Base-by-base conservation (phyloP, 2,888 invertebrate species). In the Gymnoscelis rufifasciata region DNA sequence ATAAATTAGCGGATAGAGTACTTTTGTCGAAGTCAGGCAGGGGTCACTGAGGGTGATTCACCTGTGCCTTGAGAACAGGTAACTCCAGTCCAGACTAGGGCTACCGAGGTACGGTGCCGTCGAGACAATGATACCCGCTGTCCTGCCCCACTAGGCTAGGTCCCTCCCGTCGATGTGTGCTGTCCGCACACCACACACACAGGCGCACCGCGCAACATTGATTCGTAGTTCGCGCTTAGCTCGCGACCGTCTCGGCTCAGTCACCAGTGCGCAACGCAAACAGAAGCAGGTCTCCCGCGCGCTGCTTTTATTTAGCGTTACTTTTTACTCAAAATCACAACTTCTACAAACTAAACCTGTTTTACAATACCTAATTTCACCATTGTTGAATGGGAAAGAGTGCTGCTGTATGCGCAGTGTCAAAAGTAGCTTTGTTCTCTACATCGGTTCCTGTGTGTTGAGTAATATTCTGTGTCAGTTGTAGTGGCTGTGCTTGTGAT, bases 241-340 rank as follows among this genome's bases (percentile, higher is more conserved):
- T 62, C 62, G 62, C 69, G 58, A 71, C 71, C 76, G 71, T 68
- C 71, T 74, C 66, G 52, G 38, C 72, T 78, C 88, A 84, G 88
- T 87, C 86, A 84, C 78, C 69, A 83, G 80, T 83, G 87, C 87
- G 87, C 87, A 87, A 80, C 87, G 86, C 83, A 62, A 70, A 68
- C 71, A 70, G 75, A 72, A 68, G 68, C 83, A 79, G 83, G 83
- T 84, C 82, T 71, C 68, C 57, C 51, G 61, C 62, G 69, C 55
- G 60, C 63, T 70, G 60, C 69, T 76, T 81, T 81, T 59, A 56
- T 82, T 83, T 83, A 81, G 68, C 70, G 73, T 84, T 80, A 57
- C 77, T 83, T 79, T 74, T 76, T 81, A 79, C 63, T 63, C 60
- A 62, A 62, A 62, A 60, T 61, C 67, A 66, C 56, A 65, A 67